Evolutionary conservation across 30 jellyfish, hydroid and myxozoan genomes (phyloP), one percentile per base, ranked within the genome.

Genomic region (Rhopilema esculentum): DNA sequence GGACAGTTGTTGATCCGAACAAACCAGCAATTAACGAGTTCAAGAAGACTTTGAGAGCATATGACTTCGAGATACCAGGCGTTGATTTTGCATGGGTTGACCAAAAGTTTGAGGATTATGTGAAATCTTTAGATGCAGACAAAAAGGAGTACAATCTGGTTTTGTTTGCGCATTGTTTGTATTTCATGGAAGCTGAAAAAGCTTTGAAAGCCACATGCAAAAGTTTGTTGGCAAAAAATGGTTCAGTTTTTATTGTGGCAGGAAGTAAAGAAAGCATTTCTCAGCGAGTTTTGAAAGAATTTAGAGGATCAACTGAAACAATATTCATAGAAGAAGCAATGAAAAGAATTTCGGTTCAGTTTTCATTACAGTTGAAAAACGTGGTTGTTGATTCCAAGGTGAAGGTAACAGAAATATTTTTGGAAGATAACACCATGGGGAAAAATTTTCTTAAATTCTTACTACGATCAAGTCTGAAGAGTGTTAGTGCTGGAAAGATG

Each of bases 1-100:
- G 78, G 78, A 67, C 78, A 15, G 78, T 67, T 4, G 78, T 67
- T 31, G 78, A 67, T 2, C 78, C 78, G 6, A 67, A 67, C 78
- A 67, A 26, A 26, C 78, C 49, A 1, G 78, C 78, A 26, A 19
- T 67, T n/a, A 27, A 49, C 18, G 78, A 67, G 31, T 67, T 67
- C 78, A 67, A 67, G 78, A 67, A 67, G 49, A 67, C 78, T 4
- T 15, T 67, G n/a, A 67, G 23, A 18, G 78, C 78, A 67, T 24
- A 20, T 18, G 78, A 67, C 49, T 67, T 67, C 23, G 78, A 67
- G 18, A 67, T 67, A 20, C 78, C 78, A 21, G 78, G 78, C 12
- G 78, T 67, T 1, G 78, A 67, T 26, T 67, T 20, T 26, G 49
- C 23, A 15, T 67, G 78, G 78, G 49, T 67, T 67, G 78, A 67